phyloP scores from a whole-genome alignment of 2,113 vertebrate species.

The Poeciliopsis retropinna region DNA sequence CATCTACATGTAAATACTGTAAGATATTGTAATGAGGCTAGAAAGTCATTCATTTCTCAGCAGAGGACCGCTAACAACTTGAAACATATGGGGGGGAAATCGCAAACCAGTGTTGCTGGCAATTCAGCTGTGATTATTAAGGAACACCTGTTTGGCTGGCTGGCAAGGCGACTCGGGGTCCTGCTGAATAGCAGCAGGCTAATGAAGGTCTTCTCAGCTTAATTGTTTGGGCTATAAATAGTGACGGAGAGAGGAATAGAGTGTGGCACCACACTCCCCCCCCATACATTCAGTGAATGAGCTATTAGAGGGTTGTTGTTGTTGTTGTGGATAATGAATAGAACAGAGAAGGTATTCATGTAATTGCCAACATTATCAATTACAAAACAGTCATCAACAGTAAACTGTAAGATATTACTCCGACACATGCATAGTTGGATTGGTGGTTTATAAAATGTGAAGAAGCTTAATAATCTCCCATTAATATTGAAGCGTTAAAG shows the following conservation, averaged over 20 bases:
- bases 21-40: conserved; percentile 63
- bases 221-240: conserved; percentile 84
- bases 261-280: conserved; percentile 10
- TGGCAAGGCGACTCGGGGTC: conserved; percentile 77
- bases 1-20: conserved; percentile 58
- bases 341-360: conserved; percentile 45
- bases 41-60: conserved; percentile 73
- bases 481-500: conserved; percentile 22
- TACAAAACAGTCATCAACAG: conserved; percentile 57
- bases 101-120: conserved; percentile 77
- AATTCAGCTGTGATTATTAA: conserved; percentile 80
- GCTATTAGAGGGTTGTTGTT: conserved; percentile 58
- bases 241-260: conserved; percentile 63
- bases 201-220: conserved; percentile 82
- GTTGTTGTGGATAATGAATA: conserved; percentile 52
- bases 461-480: background rate
- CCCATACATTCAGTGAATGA: conserved; percentile 48
- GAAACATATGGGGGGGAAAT: conserved; percentile 79
- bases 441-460: conserved; percentile 9
- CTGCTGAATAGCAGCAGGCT: conserved; percentile 78
- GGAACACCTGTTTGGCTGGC: conserved; percentile 83
- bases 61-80: conserved; percentile 70
- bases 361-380: conserved; percentile 56
- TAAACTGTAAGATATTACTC: conserved; percentile 45
- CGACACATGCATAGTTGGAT: conserved; percentile 9